Percentiles rank a stretch among this genome's conserved stretches.
Conservation (phyloP, 2,797 vertebrate species). For the Microtus californicus region DNA sequence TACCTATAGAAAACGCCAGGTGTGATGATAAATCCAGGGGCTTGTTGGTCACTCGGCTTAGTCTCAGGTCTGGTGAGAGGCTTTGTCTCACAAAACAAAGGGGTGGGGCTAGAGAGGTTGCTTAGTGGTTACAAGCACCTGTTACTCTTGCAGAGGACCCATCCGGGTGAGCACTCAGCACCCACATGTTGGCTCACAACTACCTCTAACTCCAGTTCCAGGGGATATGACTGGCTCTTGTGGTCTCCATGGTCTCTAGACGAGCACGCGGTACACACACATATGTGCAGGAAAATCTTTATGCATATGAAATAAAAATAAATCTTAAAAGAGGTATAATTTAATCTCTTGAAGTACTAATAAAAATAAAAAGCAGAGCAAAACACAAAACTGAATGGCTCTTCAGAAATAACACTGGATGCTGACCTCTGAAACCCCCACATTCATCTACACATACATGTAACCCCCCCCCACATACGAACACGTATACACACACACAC, state of each 20-base stretch:
- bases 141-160: too few relatives aligned
- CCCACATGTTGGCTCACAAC: not conserved
- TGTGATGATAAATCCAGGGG: not conserved
- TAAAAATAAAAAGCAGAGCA: not conserved
- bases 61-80: not conserved
- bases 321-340: not conserved
- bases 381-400: not conserved
- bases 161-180: not conserved
- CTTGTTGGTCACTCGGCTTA: not conserved
- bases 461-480: not conserved
- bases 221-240: not conserved
- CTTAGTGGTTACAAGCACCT: not conserved
- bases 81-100: not conserved
- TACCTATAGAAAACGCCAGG: not conserved
- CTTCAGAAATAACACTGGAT: too few relatives aligned
- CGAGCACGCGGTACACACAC: not conserved
- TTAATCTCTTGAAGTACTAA: not conserved
- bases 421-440: not conserved
- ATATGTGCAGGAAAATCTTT: not conserved
- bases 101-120: not conserved
- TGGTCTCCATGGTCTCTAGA: not conserved
- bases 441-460: not conserved
- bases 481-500: not conserved
- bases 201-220: not conserved
- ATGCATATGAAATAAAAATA: not conserved